Evolutionary conservation across 2,113 vertebrate species (phyloP), one percentile per base, ranked within the genome.

Genomic region (Pycnonotus jocosus): DNA sequence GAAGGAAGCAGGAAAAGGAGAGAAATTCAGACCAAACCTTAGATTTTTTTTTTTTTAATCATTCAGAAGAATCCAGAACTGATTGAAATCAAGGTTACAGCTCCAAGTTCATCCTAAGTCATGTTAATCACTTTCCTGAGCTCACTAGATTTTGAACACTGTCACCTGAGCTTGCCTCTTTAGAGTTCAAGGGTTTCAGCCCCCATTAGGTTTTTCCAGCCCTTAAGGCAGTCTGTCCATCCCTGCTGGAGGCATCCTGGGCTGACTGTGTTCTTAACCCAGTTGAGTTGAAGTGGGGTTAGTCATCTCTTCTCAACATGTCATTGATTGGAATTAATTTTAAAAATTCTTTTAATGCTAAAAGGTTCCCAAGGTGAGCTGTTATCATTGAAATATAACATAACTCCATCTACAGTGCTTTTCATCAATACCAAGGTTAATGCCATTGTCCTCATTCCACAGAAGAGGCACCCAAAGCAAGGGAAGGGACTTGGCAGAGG

Each of bases 401-500:
- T 11, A 81, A 40, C 23, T 27, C 38, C 23, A 35, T 61, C 45
- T 73, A 30, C 58, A 65, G 12, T 0, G 5, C 57, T 82, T 2
- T 85, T 65, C 19, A 65, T 85, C 74, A 58, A 40, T 37, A 42
- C 42, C 0, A 3, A 77, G 31, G 54, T 77, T 80, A 83, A 80
- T 92, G 54, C 42, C 37, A 16, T 70, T 86, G 66, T 61, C 42
- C 25, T 11, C 0, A 0, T 86, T 73, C 42, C 35, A 57, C 19
- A 73, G 71, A 61, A 53, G 78, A 66, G 69, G 81, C 92, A 68
- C 51, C 33, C 72, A 64, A 66, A 87, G 38, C 35, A 81, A 51
- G 61, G 81, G 90, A 89, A 88, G 38, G 48, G 50, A 70, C 42
- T 86, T 93, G 86, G 45, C 72, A 73, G 42, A 87, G 81, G n/a